These are phyloP conservation scores for Congeria kusceri DNA, from an alignment of 2,888 invertebrate genomes.

Conservation along the genomic window DNA sequence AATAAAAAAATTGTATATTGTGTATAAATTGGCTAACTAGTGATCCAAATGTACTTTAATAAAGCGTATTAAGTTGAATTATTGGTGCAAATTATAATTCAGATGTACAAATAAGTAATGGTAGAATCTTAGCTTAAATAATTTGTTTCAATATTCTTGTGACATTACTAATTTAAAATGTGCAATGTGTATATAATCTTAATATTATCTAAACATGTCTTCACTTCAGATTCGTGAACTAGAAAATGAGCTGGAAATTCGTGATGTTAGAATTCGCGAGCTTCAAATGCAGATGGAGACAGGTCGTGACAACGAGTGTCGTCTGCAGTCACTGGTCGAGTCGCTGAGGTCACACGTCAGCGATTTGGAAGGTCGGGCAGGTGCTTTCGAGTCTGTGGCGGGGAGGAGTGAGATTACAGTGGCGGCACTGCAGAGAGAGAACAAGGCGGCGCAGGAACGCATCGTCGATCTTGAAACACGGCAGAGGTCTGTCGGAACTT, in stretches of 20 bases:
- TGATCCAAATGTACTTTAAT: too few relatives aligned
- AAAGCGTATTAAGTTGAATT: too few relatives aligned
- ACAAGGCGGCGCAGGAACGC: slow-evolving; percentile 79
- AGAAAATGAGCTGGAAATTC: slow-evolving; percentile 80
- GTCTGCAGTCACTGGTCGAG: slow-evolving; percentile 74
- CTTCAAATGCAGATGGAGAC: slow-evolving; percentile 78
- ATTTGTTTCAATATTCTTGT: too few relatives aligned
- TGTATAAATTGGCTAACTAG: too few relatives aligned
- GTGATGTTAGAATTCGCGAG: slow-evolving; percentile 82
- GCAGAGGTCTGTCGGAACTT: slow-evolving; percentile 76
- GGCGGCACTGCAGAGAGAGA: slow-evolving; percentile 81
- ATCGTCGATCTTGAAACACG: slow-evolving; percentile 83
- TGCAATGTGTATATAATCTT: background rate
- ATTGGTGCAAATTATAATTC: too few relatives aligned
- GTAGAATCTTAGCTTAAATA: too few relatives aligned
- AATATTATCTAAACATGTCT: background rate
- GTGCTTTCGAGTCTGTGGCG: slow-evolving; percentile 80
- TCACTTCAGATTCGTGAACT: slow-evolving; percentile 75
- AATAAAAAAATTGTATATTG: background rate
- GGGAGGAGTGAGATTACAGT: slow-evolving; percentile 82
- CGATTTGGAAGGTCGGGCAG: slow-evolving; percentile 80
- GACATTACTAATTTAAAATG: too few relatives aligned
- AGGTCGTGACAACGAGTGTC: slow-evolving; percentile 79
- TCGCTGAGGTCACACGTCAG: slow-evolving; percentile 77
- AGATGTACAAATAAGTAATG: too few relatives aligned